A percentile compares a stretch with the other conserved stretches of the same genome.
Evolutionary conservation across 2,888 invertebrate species (phyloP).

Genomic region (Lasioglossum villosulum): DNA sequence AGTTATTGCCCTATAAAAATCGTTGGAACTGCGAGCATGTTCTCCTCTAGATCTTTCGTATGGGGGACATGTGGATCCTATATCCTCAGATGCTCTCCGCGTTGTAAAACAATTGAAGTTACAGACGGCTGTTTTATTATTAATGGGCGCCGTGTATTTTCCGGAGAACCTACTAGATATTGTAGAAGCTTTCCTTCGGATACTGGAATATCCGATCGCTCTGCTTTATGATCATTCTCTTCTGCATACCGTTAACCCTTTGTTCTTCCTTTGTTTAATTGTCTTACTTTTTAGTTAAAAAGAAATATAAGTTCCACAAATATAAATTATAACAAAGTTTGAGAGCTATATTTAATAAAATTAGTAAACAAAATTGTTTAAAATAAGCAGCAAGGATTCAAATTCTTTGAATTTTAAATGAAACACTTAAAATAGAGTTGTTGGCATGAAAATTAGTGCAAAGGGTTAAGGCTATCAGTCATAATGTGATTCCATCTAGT

Average conservation of each 20-base stretch:
- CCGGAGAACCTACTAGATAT: background rate
- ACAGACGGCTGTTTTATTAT: background rate
- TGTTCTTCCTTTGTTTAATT: no score
- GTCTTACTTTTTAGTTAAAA: no score
- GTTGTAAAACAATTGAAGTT: background rate
- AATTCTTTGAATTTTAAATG: no score
- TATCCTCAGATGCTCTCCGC: background rate
- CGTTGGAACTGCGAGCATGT: background rate
- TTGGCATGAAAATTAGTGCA: no score
- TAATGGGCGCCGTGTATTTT: background rate
- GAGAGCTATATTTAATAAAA: no score
- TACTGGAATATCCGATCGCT: background rate
- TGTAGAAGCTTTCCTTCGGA: background rate
- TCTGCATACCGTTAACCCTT: background rate
- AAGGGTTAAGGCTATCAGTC: no score
- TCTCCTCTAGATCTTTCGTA: background rate
- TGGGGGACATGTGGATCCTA: background rate
- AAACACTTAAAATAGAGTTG: no score
- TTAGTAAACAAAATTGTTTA: no score
- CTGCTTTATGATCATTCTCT: background rate
- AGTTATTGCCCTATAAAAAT: constrained; percentile 3
- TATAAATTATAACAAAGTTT: no score
- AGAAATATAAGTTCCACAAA: no score
- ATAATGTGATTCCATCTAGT: no score
- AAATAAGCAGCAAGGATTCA: no score